Base-by-base conservation (phyloP, 2,888 invertebrate genomes). In the Toxonevra muliebris region DNA sequence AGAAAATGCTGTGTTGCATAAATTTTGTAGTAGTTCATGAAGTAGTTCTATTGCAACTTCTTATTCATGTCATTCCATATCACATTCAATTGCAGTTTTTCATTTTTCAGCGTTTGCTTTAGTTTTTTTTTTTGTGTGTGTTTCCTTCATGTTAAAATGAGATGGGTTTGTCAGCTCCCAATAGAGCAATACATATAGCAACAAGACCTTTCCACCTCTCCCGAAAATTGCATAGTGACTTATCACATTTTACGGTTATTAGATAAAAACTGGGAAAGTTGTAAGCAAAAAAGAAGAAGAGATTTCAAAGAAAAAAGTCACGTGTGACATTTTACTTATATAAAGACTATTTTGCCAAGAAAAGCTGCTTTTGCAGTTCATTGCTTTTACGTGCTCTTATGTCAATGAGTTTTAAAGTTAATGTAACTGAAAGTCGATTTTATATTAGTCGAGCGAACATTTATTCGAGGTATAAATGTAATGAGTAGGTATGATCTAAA, bases 331-430 rank as follows among this genome's bases (percentile, higher is more conserved):
- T 73, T 70, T 69, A n/a, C n/a, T n/a, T n/a, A 63, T 65, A 53
- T 13, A 61, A 61, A 57, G 58, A 66, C 64, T 65, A 65, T 65
- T 62, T 65, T 57, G 67, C 68, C 66, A 69, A 66, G 68, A 72
- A n/a, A 74, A 73, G 70, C 74, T 74, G 73, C 70, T 74, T 73
- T 74, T 74, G 69, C 74, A 73, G 70, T 73, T 76, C 73, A 74
- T 74, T 76, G 75, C 74, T 68, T 71, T 74, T 76, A 74, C 74
- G 74, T 74, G 74, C 45, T 45, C 20, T 61, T 60, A 55, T 48
- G 54, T 68, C 55, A 55, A 50, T 12, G 52, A 15, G 53, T 53
- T 53, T 53, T 53, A 19, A 15, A 15, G 53, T 53, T 53, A 17
- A 53, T 5, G 53, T 4, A n/a, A 11, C 53, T 17, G 17, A 5